Percentiles rank a stretch among this genome's conserved stretches.
phyloP scores from a whole-genome alignment of 2,888 invertebrate species.

The Amphimallon solstitiale region DNA sequence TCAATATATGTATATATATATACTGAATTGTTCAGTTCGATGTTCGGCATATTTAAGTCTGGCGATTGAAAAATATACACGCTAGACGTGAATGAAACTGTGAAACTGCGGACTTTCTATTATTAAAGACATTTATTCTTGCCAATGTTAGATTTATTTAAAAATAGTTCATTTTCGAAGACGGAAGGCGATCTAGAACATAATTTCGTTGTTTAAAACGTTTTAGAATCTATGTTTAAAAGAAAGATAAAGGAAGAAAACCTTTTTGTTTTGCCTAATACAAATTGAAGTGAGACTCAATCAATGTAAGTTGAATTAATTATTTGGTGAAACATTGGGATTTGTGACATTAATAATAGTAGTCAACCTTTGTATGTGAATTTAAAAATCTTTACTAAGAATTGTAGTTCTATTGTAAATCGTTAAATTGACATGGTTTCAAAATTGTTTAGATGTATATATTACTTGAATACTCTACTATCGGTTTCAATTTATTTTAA shows the following conservation, averaged over 20 bases:
- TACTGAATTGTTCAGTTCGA: constrained; percentile 10
- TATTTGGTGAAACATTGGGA: no score
- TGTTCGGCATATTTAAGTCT: constrained; percentile 3
- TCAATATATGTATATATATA: constrained; percentile 3
- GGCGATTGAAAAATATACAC: constrained; percentile 2
- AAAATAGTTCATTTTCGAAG: constrained; percentile 26
- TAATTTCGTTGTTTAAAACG: constrained; percentile 22
- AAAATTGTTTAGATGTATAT: no score
- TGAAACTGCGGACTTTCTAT: constrained; percentile 13
- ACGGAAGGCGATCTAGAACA: constrained; percentile 19
- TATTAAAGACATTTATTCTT: constrained; percentile 27
- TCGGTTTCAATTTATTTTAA: no score
- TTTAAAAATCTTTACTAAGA: no score
- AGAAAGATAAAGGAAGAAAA: background rate
- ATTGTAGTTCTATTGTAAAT: no score
- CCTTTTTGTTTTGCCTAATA: constrained; percentile 12
- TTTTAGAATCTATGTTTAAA: constrained; percentile 1
- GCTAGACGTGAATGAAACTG: constrained; percentile 17
- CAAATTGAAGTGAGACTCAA: background rate
- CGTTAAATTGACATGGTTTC: no score
- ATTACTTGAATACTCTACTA: no score
- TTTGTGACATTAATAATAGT: no score
- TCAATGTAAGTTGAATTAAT: no score
- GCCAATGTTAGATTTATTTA: constrained; percentile 31
- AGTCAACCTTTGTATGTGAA: no score